Conservation (phyloP, 1,140 invertebrate species). For the Bicyclus anynana region DNA sequence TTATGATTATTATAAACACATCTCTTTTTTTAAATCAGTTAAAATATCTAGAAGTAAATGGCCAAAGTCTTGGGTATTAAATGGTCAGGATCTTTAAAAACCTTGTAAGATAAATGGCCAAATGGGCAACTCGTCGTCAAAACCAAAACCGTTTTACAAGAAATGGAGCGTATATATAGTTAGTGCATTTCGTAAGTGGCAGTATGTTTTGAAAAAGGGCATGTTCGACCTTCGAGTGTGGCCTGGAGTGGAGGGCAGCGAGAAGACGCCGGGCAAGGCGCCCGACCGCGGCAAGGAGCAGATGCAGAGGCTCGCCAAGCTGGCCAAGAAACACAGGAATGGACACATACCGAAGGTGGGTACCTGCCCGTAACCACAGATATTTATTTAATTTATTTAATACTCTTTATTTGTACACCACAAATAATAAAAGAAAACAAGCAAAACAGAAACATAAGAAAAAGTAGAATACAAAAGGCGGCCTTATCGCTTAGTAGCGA, state of each 20-base stretch:
- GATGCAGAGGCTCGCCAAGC: conserved; percentile 92
- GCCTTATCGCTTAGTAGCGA: too few relatives aligned
- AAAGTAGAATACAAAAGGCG: too few relatives aligned
- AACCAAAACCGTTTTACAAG: conserved; percentile 23
- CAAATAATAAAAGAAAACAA: too few relatives aligned
- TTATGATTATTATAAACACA: too few relatives aligned
- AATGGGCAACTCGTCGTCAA: neutral
- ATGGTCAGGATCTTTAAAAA: too few relatives aligned
- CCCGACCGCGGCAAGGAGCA: conserved; percentile 88
- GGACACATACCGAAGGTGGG: conserved; percentile 92
- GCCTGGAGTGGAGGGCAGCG: conserved; percentile 84
- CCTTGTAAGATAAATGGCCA: too few relatives aligned
- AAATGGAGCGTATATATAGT: conserved; percentile 32
- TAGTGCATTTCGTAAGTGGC: conserved; percentile 14
- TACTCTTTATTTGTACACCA: too few relatives aligned
- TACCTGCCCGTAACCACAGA: neutral
- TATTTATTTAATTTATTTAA: neutral
- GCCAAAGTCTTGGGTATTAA: too few relatives aligned
- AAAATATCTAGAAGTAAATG: too few relatives aligned
- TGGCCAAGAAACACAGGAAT: conserved; percentile 96
- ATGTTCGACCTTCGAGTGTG: conserved; percentile 89
- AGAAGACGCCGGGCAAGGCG: conserved; percentile 92
- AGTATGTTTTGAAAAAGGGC: conserved; percentile 68
- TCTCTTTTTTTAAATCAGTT: too few relatives aligned
- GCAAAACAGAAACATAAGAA: too few relatives aligned